Evolutionary conservation across 2,888 invertebrate species (phyloP).

Genomic region (Caenorhabditis wallacei): DNA sequence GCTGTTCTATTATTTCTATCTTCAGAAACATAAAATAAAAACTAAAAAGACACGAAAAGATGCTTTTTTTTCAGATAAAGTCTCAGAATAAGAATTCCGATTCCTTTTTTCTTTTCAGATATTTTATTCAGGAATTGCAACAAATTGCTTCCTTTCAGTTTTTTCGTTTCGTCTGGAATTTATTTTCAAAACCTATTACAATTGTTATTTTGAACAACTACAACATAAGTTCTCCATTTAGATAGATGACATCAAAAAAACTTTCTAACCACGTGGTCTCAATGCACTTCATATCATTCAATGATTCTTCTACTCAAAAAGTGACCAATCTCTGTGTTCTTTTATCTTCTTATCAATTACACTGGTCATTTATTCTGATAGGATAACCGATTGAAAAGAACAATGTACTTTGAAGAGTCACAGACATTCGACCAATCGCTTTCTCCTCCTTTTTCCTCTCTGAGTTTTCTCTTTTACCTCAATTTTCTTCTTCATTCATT

Average conservation of each 20-base stretch:
- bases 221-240: too few relatives aligned
- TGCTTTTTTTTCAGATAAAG: not conserved
- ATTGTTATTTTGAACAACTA: too few relatives aligned
- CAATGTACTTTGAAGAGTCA: slow-evolving; percentile 58
- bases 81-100: too few relatives aligned
- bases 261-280: slow-evolving; percentile 5
- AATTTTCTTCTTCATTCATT: slow-evolving; percentile 4
- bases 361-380: slow-evolving; percentile 55
- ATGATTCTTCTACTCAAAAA: slow-evolving; percentile 30
- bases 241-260: not conserved
- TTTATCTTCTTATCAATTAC: slow-evolving; percentile 53
- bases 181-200: too few relatives aligned
- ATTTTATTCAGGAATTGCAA: too few relatives aligned
- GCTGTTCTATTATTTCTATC: too few relatives aligned
- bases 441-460: slow-evolving; percentile 6
- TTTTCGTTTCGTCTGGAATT: too few relatives aligned
- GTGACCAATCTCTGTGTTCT: slow-evolving; percentile 52
- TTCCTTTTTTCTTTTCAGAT: too few relatives aligned
- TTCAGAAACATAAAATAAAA: too few relatives aligned
- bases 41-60: too few relatives aligned
- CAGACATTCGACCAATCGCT: slow-evolving; percentile 39
- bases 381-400: slow-evolving; percentile 18
- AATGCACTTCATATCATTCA: not conserved
- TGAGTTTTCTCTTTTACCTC: slow-evolving; percentile 28
- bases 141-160: too few relatives aligned